phyloP scores from a whole-genome alignment of 2,113 vertebrate species.

The Scopus umbretta region DNA sequence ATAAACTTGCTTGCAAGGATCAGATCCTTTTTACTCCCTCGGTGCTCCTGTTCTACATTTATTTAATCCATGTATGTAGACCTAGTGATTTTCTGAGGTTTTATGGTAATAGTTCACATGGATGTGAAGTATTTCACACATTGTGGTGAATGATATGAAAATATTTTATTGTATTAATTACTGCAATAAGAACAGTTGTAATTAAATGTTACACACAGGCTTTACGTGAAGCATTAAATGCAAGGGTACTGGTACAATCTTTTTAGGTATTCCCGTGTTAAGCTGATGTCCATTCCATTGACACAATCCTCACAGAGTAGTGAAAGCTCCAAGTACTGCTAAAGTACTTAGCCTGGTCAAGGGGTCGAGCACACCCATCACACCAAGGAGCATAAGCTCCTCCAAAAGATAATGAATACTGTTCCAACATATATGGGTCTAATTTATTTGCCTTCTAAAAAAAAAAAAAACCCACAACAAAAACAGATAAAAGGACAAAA shows the following conservation, averaged over 20 bases:
- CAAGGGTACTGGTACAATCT: neutral
- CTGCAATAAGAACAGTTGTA: neutral
- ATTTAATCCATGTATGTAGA: neutral
- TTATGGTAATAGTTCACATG: neutral
- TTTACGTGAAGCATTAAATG: fast-evolving
- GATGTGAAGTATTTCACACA: neutral
- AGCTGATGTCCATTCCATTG: neutral
- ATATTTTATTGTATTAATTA: neutral
- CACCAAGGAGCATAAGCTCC: neutral
- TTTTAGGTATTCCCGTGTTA: neutral
- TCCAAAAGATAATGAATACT: neutral
- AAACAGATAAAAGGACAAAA: neutral
- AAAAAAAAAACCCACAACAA: neutral
- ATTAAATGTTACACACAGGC: neutral
- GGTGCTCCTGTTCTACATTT: neutral
- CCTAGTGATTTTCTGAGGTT: neutral
- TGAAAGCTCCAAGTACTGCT: neutral
- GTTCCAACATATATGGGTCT: neutral
- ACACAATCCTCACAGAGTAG: neutral
- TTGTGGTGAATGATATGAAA: neutral
- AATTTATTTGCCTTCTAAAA: neutral
- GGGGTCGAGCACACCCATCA: no score
- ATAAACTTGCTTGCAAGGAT: neutral
- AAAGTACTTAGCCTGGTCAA: neutral
- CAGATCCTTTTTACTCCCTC: neutral